phyloP scores from a whole-genome alignment of 2,113 vertebrate species.

The Dermatemys mawii region DNA sequence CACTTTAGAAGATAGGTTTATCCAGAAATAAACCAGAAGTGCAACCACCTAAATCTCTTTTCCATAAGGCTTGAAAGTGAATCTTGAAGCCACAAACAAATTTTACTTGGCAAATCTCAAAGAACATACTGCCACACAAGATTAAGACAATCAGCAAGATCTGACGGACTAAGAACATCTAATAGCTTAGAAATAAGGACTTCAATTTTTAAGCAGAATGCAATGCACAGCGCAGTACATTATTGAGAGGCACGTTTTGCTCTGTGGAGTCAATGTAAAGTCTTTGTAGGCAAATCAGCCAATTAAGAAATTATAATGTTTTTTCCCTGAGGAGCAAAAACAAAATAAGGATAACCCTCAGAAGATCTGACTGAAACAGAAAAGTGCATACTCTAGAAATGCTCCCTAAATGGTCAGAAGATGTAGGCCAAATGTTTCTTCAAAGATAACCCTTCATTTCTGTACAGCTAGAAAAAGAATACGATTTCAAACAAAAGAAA shows the following conservation, averaged over 20 bases:
- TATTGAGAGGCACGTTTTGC: neutral
- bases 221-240: fast-evolving
- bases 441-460: neutral
- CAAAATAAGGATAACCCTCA: neutral
- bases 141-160: neutral
- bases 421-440: neutral
- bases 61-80: neutral
- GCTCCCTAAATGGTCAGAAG: fast-evolving
- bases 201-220: neutral
- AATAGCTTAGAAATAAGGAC: neutral
- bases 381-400: neutral
- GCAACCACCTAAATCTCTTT: neutral
- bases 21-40: neutral
- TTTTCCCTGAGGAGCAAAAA: neutral
- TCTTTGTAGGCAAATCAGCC: neutral
- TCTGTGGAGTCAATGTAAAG: neutral
- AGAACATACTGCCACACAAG: neutral
- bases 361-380: neutral
- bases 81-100: neutral
- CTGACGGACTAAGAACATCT: neutral
- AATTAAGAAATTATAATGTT: slow-evolving; percentile 10
- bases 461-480: neutral
- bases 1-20: neutral
- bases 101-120: neutral
- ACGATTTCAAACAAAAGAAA: neutral